These are phyloP conservation scores for Dryomyza anilis DNA, from an alignment of 2,888 invertebrate genomes.

Conservation along the genomic window DNA sequence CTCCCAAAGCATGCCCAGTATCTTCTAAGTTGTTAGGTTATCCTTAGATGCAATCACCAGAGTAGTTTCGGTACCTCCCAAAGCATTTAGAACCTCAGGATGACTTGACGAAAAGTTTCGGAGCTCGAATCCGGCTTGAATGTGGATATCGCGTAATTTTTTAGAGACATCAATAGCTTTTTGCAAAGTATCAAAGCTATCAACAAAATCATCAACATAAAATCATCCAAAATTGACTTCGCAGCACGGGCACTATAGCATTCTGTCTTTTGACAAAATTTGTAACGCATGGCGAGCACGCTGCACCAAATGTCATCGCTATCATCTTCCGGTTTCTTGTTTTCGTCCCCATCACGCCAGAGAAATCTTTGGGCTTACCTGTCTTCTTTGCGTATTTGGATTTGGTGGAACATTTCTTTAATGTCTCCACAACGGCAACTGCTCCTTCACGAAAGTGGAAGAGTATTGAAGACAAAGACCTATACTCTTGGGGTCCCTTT, in stretches of 20 bases:
- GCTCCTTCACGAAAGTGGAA: slow-evolving; percentile 54
- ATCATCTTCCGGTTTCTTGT: slow-evolving; percentile 18
- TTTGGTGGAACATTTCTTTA: background rate
- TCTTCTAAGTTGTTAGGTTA: no score
- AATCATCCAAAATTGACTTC: slow-evolving; percentile 21
- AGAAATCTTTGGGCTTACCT: slow-evolving; percentile 28
- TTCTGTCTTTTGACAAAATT: slow-evolving; percentile 11
- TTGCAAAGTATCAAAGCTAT: slow-evolving; percentile 17
- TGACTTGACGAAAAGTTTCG: background rate
- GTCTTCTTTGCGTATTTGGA: slow-evolving; percentile 14
- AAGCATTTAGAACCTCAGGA: background rate
- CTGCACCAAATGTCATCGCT: slow-evolving; percentile 31
- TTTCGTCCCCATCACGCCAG: slow-evolving; percentile 24
- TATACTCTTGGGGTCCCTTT: slow-evolving; percentile 48
- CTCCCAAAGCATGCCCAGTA: no score
- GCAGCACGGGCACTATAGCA: slow-evolving; percentile 19
- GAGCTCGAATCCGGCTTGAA: background rate
- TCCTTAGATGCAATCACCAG: no score
- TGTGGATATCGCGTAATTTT: slow-evolving; percentile 26
- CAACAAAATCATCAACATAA: slow-evolving; percentile 34
- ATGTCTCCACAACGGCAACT: no score
- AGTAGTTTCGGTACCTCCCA: background rate
- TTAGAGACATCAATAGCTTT: slow-evolving; percentile 24
- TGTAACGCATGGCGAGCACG: slow-evolving; percentile 30
- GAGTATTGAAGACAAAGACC: slow-evolving; percentile 47